Evolutionary conservation across 2,113 vertebrate genomes (phyloP).

Genomic region (Alligator sinensis): DNA sequence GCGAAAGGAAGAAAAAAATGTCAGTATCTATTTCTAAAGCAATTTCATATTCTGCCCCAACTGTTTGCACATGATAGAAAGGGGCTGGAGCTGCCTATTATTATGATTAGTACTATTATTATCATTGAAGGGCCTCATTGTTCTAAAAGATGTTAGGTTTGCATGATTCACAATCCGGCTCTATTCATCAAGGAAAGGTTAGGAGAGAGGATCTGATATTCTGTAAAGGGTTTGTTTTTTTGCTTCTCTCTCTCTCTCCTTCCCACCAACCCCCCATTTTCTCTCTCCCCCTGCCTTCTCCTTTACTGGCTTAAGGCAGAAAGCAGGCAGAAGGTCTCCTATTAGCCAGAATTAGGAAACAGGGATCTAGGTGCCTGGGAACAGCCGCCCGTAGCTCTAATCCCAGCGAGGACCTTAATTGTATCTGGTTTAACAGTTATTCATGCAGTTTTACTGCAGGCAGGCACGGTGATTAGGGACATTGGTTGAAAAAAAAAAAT

Average conservation of each 20-base stretch:
- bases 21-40: conserved; percentile 74
- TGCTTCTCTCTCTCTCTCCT: no score
- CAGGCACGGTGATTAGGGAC: conserved; percentile 69
- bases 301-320: conserved; percentile 70
- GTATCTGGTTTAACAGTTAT: conserved; percentile 73
- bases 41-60: conserved; percentile 75
- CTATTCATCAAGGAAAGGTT: conserved; percentile 69
- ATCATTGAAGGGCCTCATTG: conserved; percentile 65
- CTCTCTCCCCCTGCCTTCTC: conserved; percentile 26
- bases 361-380: conserved; percentile 65
- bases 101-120: conserved; percentile 71
- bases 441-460: conserved; percentile 62
- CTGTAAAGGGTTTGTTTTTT: conserved; percentile 45
- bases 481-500: conserved; percentile 75
- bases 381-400: conserved; percentile 73
- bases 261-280: background rate
- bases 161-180: conserved; percentile 61
- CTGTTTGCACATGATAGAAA: conserved; percentile 73
- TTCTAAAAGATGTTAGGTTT: conserved; percentile 74
- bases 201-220: conserved; percentile 70
- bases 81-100: conserved; percentile 71
- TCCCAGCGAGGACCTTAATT: conserved; percentile 75
- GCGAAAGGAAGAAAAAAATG: conserved; percentile 52
- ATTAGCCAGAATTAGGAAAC: conserved; percentile 76
- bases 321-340: conserved; percentile 75